A percentile compares a stretch with the other conserved stretches of the same genome.
These are phyloP conservation scores for Schizothorax lantsangensis DNA, from an alignment of 2,797 vertebrate genomes.

Conservation along the genomic window DNA sequence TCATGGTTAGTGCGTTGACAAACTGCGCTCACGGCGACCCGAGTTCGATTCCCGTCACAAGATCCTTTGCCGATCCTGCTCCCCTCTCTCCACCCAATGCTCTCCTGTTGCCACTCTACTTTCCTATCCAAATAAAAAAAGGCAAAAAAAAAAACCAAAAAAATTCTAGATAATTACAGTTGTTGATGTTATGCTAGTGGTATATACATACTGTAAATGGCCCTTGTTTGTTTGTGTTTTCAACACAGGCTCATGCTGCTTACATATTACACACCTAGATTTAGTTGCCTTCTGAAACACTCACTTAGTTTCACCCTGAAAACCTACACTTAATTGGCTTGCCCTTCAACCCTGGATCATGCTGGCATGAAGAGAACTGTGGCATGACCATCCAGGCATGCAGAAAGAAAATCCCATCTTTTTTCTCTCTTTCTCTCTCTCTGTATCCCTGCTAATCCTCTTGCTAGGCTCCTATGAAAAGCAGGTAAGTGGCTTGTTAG, in stretches of 20 bases:
- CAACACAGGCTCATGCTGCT: not conserved
- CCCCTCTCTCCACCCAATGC: too few relatives aligned
- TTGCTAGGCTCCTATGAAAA: conserved; percentile 56
- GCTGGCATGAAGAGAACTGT: conserved; percentile 23
- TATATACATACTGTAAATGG: not conserved
- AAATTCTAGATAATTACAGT: not conserved
- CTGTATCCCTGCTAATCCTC: conserved; percentile 57
- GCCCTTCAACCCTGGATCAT: conserved; percentile 45
- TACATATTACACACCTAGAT: conserved; percentile 4
- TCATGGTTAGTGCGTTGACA: too few relatives aligned
- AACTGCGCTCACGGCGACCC: too few relatives aligned
- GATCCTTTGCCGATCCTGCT: too few relatives aligned
- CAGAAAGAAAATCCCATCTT: conserved; percentile 20
- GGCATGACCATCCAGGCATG: conserved; percentile 40
- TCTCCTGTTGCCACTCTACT: too few relatives aligned
- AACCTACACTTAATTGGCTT: conserved; percentile 49
- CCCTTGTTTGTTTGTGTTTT: conserved; percentile 13
- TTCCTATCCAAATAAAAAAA: too few relatives aligned
- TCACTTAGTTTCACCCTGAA: conserved; percentile 40
- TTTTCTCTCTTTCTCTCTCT: conserved; percentile 4
- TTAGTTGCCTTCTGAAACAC: conserved; percentile 26
- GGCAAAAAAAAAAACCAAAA: too few relatives aligned
- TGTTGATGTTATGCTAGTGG: not conserved
- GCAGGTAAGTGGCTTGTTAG: conserved; percentile 63
- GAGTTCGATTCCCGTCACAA: too few relatives aligned